Evolutionary conservation across 2,113 vertebrate species (phyloP).

Genomic region (Brachyhypopomus gauderio): DNA sequence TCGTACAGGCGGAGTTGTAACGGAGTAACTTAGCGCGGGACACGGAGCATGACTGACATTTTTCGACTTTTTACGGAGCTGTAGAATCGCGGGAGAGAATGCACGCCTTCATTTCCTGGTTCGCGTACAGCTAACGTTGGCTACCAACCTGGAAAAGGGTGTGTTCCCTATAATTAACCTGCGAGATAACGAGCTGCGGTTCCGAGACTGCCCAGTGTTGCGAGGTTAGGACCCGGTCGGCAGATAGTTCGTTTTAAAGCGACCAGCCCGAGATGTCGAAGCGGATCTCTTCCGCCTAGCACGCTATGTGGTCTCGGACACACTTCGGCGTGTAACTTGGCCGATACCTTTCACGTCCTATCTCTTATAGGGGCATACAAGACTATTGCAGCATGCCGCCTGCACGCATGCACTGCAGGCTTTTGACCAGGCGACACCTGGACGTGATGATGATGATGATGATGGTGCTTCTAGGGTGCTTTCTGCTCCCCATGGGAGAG

Average conservation of each 20-base stretch:
- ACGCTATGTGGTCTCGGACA: no score
- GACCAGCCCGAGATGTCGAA: background rate
- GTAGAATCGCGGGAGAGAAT: background rate
- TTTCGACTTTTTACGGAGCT: no score
- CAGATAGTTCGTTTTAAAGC: background rate
- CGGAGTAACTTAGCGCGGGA: no score
- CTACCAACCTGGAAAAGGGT: constrained; percentile 19
- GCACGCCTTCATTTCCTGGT: constrained; percentile 14
- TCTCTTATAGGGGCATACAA: background rate
- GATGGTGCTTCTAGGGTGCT: constrained; percentile 56
- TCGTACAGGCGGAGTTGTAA: no score
- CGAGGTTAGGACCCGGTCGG: no score
- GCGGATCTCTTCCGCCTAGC: no score
- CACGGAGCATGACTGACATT: no score
- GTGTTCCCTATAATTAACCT: constrained; percentile 10
- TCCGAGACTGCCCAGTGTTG: background rate
- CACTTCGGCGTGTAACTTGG: no score
- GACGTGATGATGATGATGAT: constrained; percentile 59
- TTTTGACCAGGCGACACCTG: background rate
- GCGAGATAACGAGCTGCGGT: background rate
- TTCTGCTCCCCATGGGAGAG: constrained; percentile 56
- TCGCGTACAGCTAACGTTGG: background rate
- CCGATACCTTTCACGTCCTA: background rate
- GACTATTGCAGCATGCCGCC: background rate
- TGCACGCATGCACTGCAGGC: background rate